Base-by-base conservation (phyloP, 2,113 vertebrate genomes). In the Tragulus kanchil region DNA sequence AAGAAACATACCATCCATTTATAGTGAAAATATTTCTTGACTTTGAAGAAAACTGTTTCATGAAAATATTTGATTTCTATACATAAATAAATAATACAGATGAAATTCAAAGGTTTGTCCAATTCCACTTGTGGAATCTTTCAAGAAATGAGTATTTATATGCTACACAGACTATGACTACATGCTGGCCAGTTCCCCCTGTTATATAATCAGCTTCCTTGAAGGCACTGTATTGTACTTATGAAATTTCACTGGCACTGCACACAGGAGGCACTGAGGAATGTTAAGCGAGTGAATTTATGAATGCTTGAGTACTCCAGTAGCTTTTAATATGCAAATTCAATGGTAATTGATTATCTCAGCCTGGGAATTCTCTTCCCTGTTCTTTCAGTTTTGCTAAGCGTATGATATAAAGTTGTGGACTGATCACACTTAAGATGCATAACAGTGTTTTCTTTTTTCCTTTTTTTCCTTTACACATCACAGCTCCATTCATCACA, bases 401-500 rank as follows among this genome's bases (percentile, higher is more conserved):
- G 67, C 75, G 36, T 89, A 28, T 75, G 56, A 52, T 52, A 56
- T 94, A 81, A 73, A 64, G 64, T 78, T 42, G 95, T 61, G 92
- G 85, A 92, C 15, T 31, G 21, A 88, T 92, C 79, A 78, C 50
- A 89, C 62, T 23, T n/a, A 48, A 71, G 56, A 94, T 23, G 69
- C 52, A 84, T 97, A 97, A 95, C 85, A 62, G 50, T 90, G 50
- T 95, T 98, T 69, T 93, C 79, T 93, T 85, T 48, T 86, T 65
- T 96, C 5, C 84, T 12, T 95, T 0, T 97, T 95, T 97, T 12
- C 31, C 87, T 88, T 94, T 96, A 85, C 87, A n/a, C 28, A 85
- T 75, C 28, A 75, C 98, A 99, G 99, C 99, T 97, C 99, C 99
- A 45, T 99, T 99, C 96, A 99, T 99, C 89, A 99, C 99, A 59